Base-by-base conservation (phyloP, 2,888 invertebrate species). In the Clanis bilineata region DNA sequence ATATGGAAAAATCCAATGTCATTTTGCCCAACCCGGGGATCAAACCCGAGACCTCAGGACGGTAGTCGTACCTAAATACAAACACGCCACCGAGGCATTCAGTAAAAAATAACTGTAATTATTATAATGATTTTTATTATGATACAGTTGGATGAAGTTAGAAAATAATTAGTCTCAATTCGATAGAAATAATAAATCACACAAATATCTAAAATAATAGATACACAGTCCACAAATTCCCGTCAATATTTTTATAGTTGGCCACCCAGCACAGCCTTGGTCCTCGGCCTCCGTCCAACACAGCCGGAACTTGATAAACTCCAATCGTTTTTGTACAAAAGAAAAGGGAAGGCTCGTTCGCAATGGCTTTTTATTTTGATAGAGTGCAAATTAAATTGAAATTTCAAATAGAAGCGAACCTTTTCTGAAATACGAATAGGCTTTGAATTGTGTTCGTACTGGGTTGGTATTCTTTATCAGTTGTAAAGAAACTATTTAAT, bases 341-440 rank as follows among this genome's bases (percentile, higher is more conserved):
- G 58, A 45, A 58, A 58, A 58, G 39, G 38, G 47, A 39, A 51
- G 47, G 39, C 58, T n/a, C 28, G 25, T 39, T 38, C 25, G 47
- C 58, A 25, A 38, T 51, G 47, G 47, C 45, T 25, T 51, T 58
- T 58, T 38, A 51, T 57, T 58, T 39, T 51, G 25, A 25, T 58
- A 21, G 39, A 58, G 47, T 58, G 39, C 47, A 39, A 57, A 51
- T 58, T 58, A 38, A 58, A 58, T 58, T 58, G 58, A 39, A 58
- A 51, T 51, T 39, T 58, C 28, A 28, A 32, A 51, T 51, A 18
- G 51, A 32, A 15, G 15, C 28, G 15, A 2, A 15, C 18, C 7
- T 51, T 32, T 15, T 18, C 28, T 28, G 4, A 51, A 28, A 28
- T 28, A 51, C 47, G 15, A 51, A 51, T 28, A 51, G 25, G 2